A percentile compares a stretch with the other conserved stretches of the same genome.
phyloP scores from a whole-genome alignment of 92 coral and sea anemone species.

The Epizoanthus rinbou region DNA sequence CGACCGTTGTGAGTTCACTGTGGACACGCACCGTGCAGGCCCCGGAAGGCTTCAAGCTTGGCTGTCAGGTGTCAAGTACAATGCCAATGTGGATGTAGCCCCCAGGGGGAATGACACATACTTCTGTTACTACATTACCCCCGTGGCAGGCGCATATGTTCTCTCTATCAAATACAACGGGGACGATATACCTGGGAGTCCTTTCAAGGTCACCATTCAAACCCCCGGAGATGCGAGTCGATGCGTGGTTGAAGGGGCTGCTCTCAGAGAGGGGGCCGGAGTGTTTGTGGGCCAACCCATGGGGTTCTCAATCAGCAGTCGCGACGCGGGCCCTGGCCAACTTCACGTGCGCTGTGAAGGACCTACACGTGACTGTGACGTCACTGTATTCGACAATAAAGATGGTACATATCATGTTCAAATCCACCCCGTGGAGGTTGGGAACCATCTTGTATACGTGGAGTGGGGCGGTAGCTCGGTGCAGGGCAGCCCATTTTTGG shows the following conservation, averaged over 20 bases:
- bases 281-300: conserved; percentile 80
- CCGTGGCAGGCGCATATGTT: conserved; percentile 87
- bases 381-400: conserved; percentile 88
- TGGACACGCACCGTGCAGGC: conserved; percentile 76
- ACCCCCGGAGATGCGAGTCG: conserved; percentile 59
- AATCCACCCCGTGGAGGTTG: conserved; percentile 86
- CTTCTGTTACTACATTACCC: conserved; percentile 82
- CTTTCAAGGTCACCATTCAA: conserved; percentile 85
- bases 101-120: conserved; percentile 73
- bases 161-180: conserved; percentile 85
- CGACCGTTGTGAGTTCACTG: conserved; percentile 82
- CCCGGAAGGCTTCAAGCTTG: conserved; percentile 79
- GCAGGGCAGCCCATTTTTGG: conserved; percentile 94
- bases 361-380: conserved; percentile 92
- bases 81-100: conserved; percentile 78
- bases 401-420: conserved; percentile 91
- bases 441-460: conserved; percentile 84
- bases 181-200: conserved; percentile 81
- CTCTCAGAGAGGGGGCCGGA: conserved; percentile 59
- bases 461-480: conserved; percentile 93
- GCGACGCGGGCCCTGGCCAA: conserved; percentile 90
- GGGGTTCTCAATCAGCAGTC: conserved; percentile 83
- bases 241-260: conserved; percentile 57
- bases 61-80: conserved; percentile 79
- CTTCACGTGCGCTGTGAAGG: conserved; percentile 93